Evolutionary conservation across 2,797 vertebrate species (phyloP).

Genomic region (Rhabdophis nuchalis): DNA sequence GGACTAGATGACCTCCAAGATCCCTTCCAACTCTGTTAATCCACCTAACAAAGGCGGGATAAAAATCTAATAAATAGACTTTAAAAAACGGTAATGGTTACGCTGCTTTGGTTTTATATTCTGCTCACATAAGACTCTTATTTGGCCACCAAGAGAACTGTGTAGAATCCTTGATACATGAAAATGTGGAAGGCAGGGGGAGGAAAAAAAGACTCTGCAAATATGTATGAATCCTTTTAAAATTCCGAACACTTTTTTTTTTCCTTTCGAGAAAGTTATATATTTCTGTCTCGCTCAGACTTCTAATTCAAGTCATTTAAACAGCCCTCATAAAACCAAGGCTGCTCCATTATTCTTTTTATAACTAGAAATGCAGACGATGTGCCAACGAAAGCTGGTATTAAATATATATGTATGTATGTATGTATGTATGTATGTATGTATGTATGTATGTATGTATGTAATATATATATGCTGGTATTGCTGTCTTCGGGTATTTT

Average conservation of each 20-base stretch:
- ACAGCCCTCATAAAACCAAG: neutral
- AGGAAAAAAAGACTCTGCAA: neutral
- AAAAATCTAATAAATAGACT: neutral
- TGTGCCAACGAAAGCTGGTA: too few relatives aligned
- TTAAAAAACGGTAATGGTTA: neutral
- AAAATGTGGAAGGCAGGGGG: neutral
- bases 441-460: too few relatives aligned
- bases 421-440: too few relatives aligned
- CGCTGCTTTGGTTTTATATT: neutral
- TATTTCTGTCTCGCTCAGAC: conserved; percentile 14
- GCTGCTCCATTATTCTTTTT: neutral
- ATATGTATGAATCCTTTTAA: neutral
- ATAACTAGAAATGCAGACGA: neutral
- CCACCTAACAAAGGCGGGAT: neutral
- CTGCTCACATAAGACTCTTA: neutral
- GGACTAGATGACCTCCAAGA: too few relatives aligned
- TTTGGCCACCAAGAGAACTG: conserved; percentile 5
- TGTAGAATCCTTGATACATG: neutral
- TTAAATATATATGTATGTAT: neutral
- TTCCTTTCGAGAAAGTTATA: conserved; percentile 1
- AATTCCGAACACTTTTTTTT: neutral
- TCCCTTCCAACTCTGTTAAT: too few relatives aligned
- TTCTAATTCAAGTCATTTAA: conserved; percentile 37
- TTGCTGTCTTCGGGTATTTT: too few relatives aligned
- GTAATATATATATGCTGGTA: too few relatives aligned